These are phyloP conservation scores for Lepus europaeus DNA, from an alignment of 2,113 vertebrate genomes.

Conservation along the genomic window DNA sequence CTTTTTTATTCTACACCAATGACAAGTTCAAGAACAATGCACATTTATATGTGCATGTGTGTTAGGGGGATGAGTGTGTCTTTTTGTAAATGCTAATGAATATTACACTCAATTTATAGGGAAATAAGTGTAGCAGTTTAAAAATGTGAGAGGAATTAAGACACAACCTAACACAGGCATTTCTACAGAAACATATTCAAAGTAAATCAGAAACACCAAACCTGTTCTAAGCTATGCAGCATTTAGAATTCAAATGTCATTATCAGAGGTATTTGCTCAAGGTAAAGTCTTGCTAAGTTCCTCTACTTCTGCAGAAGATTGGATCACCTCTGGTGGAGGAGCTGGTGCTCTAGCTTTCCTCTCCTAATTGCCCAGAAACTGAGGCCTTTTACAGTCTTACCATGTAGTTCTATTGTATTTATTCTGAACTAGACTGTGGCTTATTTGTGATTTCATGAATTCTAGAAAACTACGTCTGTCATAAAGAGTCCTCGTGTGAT, in stretches of 20 bases:
- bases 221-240: neutral
- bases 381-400: neutral
- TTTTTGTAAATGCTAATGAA: constrained; percentile 23
- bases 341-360: neutral
- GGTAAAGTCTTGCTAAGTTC: neutral
- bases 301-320: neutral
- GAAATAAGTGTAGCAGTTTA: neutral
- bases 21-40: constrained; percentile 15
- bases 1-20: neutral
- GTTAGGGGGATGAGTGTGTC: neutral
- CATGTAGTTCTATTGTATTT: neutral
- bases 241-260: neutral
- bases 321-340: neutral
- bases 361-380: neutral
- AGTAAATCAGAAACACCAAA: neutral
- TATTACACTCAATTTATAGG: neutral
- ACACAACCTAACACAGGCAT: neutral
- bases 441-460: neutral
- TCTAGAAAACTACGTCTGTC: neutral
- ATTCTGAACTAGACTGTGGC: neutral
- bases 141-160: neutral
- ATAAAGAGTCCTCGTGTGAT: neutral
- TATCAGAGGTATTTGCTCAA: neutral
- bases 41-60: neutral
- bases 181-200: neutral